Evolutionary conservation across 2,888 invertebrate species (phyloP), one percentile per base, ranked within the genome.

Genomic region (Iphiclides podalirius): DNA sequence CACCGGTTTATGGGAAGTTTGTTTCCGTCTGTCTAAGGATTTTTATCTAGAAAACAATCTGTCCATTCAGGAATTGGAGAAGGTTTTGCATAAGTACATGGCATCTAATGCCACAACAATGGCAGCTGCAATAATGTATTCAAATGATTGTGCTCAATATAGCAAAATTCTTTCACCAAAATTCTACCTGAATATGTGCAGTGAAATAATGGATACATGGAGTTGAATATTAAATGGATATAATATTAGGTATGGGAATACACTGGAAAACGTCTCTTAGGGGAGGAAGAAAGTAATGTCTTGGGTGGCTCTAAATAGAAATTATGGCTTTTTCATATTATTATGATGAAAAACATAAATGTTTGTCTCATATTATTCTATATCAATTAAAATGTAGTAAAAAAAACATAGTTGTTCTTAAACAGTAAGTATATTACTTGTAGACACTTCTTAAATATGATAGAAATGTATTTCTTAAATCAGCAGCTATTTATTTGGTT

Each of bases 1-100:
- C 31, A 63, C 75, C 1, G 64, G 72, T 1, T 52, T 87, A 7
- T 88, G 88, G 88, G 86, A 87, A 51, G 67, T 67, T 1, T 88
- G 85, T 54, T 84, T 88, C 63, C 68, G 81, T 15, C 57, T 74
- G 0, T 71, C 86, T 0, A 87, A 83, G 54, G 71, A 85, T 58
- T 88, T 77, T 59, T 88, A 74, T 55, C 54, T 87, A 28, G 75
- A 81, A 6, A 85, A 88, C 54, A 60, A 77, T 53, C 63, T 88
- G 52, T 70, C 69, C 11, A 79, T 91, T 50, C 71, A 79, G 7
- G 86, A 84, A 44, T 72, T 92, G 52, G 92, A 92, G 67, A 73
- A 71, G 2, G 81, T 92, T 2, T 75, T 92, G 45, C 68, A 88
- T 11, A 90, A 91, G 52, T 90, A 90, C 47, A 89, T 91, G 81